Base-by-base conservation (phyloP, 1,140 invertebrate genomes). In the Pseudoatta argentina region DNA sequence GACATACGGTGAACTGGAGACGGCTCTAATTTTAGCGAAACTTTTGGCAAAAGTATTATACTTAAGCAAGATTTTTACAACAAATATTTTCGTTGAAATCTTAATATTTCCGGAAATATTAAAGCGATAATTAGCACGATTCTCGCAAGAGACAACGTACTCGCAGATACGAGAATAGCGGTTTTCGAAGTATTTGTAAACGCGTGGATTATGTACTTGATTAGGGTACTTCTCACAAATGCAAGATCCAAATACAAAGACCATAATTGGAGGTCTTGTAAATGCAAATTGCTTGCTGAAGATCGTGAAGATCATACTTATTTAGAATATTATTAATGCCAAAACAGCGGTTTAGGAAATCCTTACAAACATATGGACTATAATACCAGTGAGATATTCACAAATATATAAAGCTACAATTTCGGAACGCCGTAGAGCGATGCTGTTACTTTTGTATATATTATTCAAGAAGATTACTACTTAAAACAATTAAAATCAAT, bases 21-120 rank as follows among this genome's bases (percentile, higher is more conserved):
- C 79, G 79, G 69, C 79, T 83, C 79, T 83, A 83, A 24, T 51
- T 51, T 81, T n/a, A 48, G 69, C 57, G n/a, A 63, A 83, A 73
- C 39, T 48, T 57, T 82, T 21, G 67, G 12, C 18, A 6, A 48
- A 72, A 30, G 16, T 44, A 59, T 57, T 39, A n/a, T 55, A 71
- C 18, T n/a, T 18, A 34, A 66, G 16, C n/a, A 18, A 44, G 18
- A 1, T 2, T 14, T n/a, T 69, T 14, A 2, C 34, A 71, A 34
- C 5, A 44, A 39, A 44, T 44, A 44, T 3, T 66, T 78, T 66
- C 30, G 12, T 14, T 12, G 10, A 55, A 24, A 8, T 82, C 34
- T 69, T 81, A 69, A 69, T 51, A 39, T 18, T 53, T 55, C 2
- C n/a, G 24, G 8, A 61, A 61, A 75, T 51, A 73, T 57, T 30